These are phyloP conservation scores for Pangasius larnaudii DNA, from an alignment of 2,797 vertebrate species.

Conservation along the genomic window DNA sequence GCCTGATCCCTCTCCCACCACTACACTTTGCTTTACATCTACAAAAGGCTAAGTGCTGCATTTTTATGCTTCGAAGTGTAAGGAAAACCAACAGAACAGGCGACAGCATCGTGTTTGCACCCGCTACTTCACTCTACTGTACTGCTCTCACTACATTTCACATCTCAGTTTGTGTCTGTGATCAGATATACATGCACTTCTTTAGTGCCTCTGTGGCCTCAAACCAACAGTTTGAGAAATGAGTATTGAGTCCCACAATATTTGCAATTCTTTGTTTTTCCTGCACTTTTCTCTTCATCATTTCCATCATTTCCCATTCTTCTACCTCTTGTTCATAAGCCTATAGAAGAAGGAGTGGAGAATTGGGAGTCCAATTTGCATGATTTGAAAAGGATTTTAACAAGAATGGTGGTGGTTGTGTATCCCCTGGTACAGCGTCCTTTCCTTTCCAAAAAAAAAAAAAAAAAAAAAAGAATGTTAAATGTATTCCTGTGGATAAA, in stretches of 20 bases:
- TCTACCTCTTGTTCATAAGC: background rate
- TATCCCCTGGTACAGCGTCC: background rate
- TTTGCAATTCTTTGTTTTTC: conserved; percentile 45
- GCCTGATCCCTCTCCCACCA: background rate
- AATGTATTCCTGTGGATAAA: conserved; percentile 1
- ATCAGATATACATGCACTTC: conserved; percentile 6
- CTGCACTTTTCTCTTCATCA: background rate
- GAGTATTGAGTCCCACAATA: conserved; percentile 42
- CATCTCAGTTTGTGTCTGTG: background rate
- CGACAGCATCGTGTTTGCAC: conserved; percentile 1
- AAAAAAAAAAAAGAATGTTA: background rate
- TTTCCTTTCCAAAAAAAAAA: conserved; percentile 1
- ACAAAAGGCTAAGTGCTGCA: background rate
- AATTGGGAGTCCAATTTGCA: conserved; percentile 44
- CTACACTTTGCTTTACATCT: conserved; percentile 8
- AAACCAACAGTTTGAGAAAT: conserved; percentile 34
- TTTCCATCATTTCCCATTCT: background rate
- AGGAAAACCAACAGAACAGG: background rate
- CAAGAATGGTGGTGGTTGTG: background rate
- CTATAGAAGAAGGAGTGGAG: conserved; percentile 12
- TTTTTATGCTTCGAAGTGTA: background rate
- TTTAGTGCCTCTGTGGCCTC: conserved; percentile 33
- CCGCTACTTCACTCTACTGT: background rate
- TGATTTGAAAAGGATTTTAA: conserved; percentile 31
- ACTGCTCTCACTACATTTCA: conserved; percentile 4